Base-by-base conservation (phyloP, 2,888 invertebrate species). In the Eubasilissa splendida region DNA sequence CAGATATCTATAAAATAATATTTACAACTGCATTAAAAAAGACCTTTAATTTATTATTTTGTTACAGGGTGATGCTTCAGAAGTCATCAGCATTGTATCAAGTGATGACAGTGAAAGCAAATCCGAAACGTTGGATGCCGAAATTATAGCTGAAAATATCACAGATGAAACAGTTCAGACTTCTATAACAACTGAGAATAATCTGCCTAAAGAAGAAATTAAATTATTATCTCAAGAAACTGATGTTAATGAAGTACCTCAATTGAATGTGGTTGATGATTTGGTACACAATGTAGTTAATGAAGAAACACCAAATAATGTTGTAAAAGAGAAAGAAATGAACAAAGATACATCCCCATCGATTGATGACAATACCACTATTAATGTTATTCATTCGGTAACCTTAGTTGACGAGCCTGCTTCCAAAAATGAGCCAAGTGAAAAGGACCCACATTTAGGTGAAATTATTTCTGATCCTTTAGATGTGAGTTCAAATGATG, bases 71-170 rank as follows among this genome's bases (percentile, higher is more conserved):
- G 60, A 79, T 54, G 56, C 54, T 53, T 75, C 75, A n/a, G 79
- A 79, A 33, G 79, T 79, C 42, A 79, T 79, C 54, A 66, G 56
- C n/a, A 63, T 79, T 52, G 54, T 63, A 31, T 81, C 81, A 14
- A 81, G 79, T 65, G 73, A 76, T 54, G 81, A 77, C 33, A 59
- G 58, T 10, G 33, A 50, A 79, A 59, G 42, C 42, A 79, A 74
- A 54, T 53, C 65, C 33, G 63, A 73, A 42, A 42, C 7, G 63
- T 8, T 63, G 63, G n/a, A 63, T 63, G n/a, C 4, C 54, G 33
- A 56, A 71, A 31, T 31, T 53, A 10, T 10, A 4, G 4, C 10
- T 33, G 56, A 71, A 4, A 53, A 54, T 71, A 31, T 42, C 14
- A 14, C 68, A 7, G 42, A 7, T 9, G 52, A 68, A 68, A n/a